Conservation (phyloP, 2,113 vertebrate species). For the Mormyrus iriodes region DNA sequence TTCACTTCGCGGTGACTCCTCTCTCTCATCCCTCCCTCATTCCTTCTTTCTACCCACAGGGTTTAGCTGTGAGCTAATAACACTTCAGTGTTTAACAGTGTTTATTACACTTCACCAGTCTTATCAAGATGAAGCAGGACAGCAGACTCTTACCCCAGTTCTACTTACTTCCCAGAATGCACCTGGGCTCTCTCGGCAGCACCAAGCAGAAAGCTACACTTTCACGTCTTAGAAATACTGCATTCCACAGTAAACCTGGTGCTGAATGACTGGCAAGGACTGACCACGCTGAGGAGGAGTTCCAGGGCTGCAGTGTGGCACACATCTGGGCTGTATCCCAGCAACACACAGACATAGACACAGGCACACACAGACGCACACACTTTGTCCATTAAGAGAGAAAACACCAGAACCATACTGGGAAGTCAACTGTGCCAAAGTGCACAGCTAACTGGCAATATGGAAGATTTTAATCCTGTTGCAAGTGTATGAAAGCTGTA, state of each 20-base stretch:
- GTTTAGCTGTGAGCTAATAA: neutral
- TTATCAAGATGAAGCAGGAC: constrained; percentile 45
- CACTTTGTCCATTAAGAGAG: constrained; percentile 23
- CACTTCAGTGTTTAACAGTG: neutral
- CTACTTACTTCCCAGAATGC: neutral
- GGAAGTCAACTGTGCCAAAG: neutral
- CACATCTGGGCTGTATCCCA: neutral
- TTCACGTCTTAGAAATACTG: neutral
- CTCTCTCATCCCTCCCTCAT: neutral
- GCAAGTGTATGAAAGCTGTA: neutral
- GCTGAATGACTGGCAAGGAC: too few species aligned
- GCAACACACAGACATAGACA: neutral
- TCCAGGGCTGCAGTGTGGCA: neutral
- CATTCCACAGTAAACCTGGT: neutral
- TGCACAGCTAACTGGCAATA: neutral
- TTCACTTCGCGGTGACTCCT: neutral
- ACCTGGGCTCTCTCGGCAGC: neutral
- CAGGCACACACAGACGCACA: constrained; percentile 26
- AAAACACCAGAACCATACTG: neutral
- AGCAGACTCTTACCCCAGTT: constrained; percentile 7
- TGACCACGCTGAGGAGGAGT: too few species aligned
- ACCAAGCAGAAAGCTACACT: neutral
- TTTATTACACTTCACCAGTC: constrained; percentile 8
- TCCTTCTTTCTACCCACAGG: neutral
- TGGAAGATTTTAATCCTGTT: neutral